Evolutionary conservation across 1,140 invertebrate species (phyloP), one percentile per base, ranked within the genome.

Genomic region (Saxidomus purpurata): DNA sequence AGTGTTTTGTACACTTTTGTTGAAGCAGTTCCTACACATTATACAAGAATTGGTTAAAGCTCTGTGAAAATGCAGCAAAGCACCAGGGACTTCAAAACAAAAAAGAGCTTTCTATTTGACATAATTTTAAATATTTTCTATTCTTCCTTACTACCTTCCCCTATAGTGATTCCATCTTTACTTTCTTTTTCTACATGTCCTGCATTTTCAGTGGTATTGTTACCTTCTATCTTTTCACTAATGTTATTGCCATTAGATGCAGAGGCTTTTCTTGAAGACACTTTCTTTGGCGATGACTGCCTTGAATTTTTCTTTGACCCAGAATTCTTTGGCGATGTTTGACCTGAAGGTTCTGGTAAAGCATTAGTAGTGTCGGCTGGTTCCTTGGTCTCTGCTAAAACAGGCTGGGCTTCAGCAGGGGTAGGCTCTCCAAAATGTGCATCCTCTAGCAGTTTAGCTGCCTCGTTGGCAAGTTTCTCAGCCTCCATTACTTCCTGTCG

Each of bases 401-500:
- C 28, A 11, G n/a, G 4, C 52, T 80, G 77, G 25, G 13, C n/a
- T 2, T 43, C 43, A 17, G 31, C 6, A 25, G 71, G 71, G 0
- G 49, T n/a, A 31, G n/a, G 8, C 8, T 85, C 47, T 11, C 25
- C 49, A 52, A 85, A 49, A 15, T 85, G 49, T 49, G 47, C 47
- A 34, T 55, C 36, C 59, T 87, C 77, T 17, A 69, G 38, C 22
- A 88, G 36, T 15, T 81, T 80, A 1, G 86, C 77, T 40, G 76
- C 80, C 25, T 82, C 69, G 1, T n/a, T 55, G 0, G 79, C 80
- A 40, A 83, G 63, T 47, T 31, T 89, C 19, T 89, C 79, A 22
- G 87, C 87, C 38, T 84, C 87, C 63, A 69, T 67, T 2, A 47
- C 31, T 31, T 89, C 63, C 25, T 89, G 87, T 34, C 80, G 25